These are phyloP conservation scores for Meliscaeva auricollis DNA, from an alignment of 2,888 invertebrate species.

Conservation along the genomic window DNA sequence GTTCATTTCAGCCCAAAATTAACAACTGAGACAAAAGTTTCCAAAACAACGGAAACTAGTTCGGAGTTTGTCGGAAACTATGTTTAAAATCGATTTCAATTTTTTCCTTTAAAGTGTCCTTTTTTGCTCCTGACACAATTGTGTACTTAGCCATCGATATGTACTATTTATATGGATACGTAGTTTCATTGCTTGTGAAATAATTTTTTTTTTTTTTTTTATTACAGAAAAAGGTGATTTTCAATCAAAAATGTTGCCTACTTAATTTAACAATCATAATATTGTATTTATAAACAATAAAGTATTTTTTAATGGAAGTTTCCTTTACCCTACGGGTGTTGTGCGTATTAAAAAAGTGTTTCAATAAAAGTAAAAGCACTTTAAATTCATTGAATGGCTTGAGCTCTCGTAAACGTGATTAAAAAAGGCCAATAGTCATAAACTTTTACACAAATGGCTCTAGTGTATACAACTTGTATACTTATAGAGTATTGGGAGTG, in stretches of 20 bases:
- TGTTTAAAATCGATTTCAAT: too few species aligned
- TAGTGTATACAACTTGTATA: not conserved
- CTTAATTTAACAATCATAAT: too few species aligned
- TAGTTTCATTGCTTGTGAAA: too few species aligned
- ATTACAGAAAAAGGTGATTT: not conserved
- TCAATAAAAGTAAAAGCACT: conserved; percentile 22
- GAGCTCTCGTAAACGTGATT: conserved; percentile 51
- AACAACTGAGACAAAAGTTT: too few species aligned
- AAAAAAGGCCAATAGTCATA: conserved; percentile 32
- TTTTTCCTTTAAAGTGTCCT: too few species aligned
- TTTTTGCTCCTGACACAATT: too few species aligned
- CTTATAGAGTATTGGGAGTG: not conserved
- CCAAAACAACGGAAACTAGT: too few species aligned
- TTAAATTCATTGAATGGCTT: conserved; percentile 60
- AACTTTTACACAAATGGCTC: conserved; percentile 36
- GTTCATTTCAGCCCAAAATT: too few species aligned
- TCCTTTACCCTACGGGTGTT: not conserved
- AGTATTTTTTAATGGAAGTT: conserved; percentile 8
- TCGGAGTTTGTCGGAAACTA: too few species aligned
- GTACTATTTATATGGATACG: too few species aligned
- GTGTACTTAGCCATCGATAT: too few species aligned
- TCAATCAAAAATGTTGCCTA: not conserved
- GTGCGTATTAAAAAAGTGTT: not conserved
- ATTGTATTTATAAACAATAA: conserved; percentile 7
- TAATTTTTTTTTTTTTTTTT: conserved; percentile 6